Evolutionary conservation across 2,113 vertebrate genomes (phyloP).

Genomic region (Forbesichthys papilliferus): DNA sequence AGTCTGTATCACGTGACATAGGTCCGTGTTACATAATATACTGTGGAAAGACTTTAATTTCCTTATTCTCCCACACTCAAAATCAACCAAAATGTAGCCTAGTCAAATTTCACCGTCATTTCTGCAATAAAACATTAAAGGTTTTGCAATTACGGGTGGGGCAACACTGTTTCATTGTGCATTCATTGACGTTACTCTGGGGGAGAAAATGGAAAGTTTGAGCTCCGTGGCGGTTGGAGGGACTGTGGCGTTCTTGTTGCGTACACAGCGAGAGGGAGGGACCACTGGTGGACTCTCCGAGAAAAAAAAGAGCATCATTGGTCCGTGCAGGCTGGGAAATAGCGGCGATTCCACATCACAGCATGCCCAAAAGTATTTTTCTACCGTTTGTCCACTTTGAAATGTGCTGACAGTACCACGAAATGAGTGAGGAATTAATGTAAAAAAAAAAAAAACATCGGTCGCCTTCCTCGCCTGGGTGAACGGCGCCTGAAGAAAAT

Average conservation of each 20-base stretch:
- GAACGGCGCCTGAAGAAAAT: conserved; percentile 31
- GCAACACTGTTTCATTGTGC: conserved; percentile 56
- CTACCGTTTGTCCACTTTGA: background rate
- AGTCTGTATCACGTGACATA: too few relatives aligned
- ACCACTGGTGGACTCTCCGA: background rate
- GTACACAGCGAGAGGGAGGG: conserved; percentile 30
- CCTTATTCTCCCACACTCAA: background rate
- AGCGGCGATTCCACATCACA: too few relatives aligned
- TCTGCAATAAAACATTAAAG: conserved; percentile 33
- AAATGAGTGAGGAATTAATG: too few relatives aligned
- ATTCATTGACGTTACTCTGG: conserved; percentile 53
- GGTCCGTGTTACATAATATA: too few relatives aligned
- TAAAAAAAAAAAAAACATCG: too few relatives aligned
- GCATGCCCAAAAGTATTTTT: background rate
- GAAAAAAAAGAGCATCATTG: background rate
- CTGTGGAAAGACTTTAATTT: background rate
- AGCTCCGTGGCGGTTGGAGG: conserved; percentile 31
- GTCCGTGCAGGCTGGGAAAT: too few relatives aligned
- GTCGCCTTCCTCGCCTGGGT: background rate
- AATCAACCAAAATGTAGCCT: background rate
- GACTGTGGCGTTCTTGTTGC: conserved; percentile 70
- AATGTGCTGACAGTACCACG: too few relatives aligned
- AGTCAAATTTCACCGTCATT: background rate
- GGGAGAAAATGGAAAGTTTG: conserved; percentile 66
- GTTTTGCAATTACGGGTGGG: conserved; percentile 39